Evolutionary conservation across 2,797 vertebrate species (phyloP).

Genomic region (Malacoraja senta): DNA sequence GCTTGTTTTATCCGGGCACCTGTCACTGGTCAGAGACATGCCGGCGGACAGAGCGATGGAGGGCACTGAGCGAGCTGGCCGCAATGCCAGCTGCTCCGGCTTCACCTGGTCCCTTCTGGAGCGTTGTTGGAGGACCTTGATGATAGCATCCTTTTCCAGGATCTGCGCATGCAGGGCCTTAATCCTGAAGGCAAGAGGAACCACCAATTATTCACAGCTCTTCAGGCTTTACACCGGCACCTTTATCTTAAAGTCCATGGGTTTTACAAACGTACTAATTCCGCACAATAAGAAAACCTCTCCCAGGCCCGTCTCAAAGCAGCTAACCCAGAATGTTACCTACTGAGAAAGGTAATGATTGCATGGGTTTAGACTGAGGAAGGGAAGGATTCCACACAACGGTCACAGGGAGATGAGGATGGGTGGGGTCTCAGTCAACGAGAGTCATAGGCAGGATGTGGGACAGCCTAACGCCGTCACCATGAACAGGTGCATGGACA

Average conservation of each 20-base stretch:
- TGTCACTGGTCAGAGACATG: constrained; percentile 39
- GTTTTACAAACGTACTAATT: not conserved
- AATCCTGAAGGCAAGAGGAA: constrained; percentile 59
- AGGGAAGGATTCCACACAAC: too few species aligned
- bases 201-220: not conserved
- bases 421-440: too few species aligned
- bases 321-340: not conserved
- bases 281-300: not conserved
- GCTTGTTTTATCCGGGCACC: constrained; percentile 40
- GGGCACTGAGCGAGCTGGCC: constrained; percentile 81
- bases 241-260: not conserved
- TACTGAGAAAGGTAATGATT: not conserved
- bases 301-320: not conserved
- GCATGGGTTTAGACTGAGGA: not conserved
- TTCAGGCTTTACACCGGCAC: too few species aligned
- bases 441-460: not conserved
- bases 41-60: constrained; percentile 59
- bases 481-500: not conserved
- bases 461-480: not conserved
- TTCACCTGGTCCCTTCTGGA: constrained; percentile 72
- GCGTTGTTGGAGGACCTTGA: constrained; percentile 88
- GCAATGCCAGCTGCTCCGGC: constrained; percentile 65
- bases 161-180: constrained; percentile 85
- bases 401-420: too few species aligned
- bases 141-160: constrained; percentile 88